Percentiles rank a stretch among this genome's conserved stretches.
Evolutionary conservation across 2,888 invertebrate species (phyloP).

Genomic region (Venustoraphidia nigricollis): DNA sequence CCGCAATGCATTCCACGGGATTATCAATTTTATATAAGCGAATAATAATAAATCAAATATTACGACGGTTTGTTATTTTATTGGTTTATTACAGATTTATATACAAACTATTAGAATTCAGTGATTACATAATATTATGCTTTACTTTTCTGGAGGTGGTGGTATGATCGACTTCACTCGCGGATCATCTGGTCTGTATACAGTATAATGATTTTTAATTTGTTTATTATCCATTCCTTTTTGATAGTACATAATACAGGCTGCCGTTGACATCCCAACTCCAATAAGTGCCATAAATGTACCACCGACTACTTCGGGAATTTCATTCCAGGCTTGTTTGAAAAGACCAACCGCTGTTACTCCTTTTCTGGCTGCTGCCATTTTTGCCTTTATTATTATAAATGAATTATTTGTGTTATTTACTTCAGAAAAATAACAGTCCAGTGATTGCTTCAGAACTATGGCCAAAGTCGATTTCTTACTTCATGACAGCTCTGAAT

Average conservation of each 20-base stretch:
- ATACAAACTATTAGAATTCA: no score
- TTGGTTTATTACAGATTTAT: no score
- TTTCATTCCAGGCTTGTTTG: slow-evolving; percentile 43
- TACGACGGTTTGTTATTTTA: no score
- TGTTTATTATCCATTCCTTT: slow-evolving; percentile 49
- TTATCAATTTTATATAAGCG: no score
- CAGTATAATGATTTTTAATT: slow-evolving; percentile 45
- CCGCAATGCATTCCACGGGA: no score
- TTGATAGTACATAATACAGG: slow-evolving; percentile 32
- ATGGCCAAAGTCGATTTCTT: not conserved
- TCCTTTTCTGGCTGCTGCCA: slow-evolving; percentile 3
- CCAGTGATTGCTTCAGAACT: not conserved
- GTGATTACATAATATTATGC: not conserved
- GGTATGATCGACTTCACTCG: slow-evolving; percentile 20
- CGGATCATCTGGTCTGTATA: slow-evolving; percentile 54
- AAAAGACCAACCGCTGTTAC: slow-evolving; percentile 21
- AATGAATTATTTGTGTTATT: no score
- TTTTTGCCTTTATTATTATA: slow-evolving; percentile 4
- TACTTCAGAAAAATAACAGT: no score
- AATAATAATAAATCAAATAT: no score
- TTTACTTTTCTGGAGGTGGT: not conserved
- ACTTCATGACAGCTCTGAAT: not conserved
- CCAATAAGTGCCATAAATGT: slow-evolving; percentile 42
- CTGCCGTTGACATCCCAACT: slow-evolving; percentile 31
- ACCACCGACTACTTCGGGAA: slow-evolving; percentile 53